phyloP scores from a whole-genome alignment of 2,113 vertebrate genomes.

The Cryptomyrus ogoouensis region DNA sequence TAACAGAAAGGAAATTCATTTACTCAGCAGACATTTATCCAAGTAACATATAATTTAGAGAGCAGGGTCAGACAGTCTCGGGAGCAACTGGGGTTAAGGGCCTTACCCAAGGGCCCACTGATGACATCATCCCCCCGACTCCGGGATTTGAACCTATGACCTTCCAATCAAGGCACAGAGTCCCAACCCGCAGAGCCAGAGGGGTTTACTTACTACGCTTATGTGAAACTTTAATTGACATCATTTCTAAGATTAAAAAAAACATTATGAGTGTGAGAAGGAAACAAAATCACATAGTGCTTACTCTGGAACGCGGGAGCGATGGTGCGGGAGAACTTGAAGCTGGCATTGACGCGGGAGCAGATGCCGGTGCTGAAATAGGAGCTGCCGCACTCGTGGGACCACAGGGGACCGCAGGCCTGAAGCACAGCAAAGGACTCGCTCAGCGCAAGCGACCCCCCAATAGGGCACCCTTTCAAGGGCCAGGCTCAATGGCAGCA shows the following conservation, averaged over 20 bases:
- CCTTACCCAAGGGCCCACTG: background rate
- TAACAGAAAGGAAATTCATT: background rate
- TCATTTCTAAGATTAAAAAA: background rate
- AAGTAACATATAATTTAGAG: background rate
- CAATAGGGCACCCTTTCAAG: background rate
- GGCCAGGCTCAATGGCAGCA: background rate
- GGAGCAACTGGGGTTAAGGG: background rate
- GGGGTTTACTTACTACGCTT: background rate
- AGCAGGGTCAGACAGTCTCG: background rate
- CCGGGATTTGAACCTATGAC: background rate
- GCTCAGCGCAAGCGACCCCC: background rate
- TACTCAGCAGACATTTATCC: background rate
- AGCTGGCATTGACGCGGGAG: constrained; percentile 75
- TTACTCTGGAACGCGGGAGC: constrained; percentile 87
- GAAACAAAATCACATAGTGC: background rate
- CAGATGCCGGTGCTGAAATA: constrained; percentile 95
- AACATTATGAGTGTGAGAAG: background rate
- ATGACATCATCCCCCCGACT: background rate
- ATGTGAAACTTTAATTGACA: background rate
- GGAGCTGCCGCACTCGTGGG: constrained; percentile 92
- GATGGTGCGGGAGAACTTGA: constrained; percentile 78
- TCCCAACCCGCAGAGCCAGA: background rate
- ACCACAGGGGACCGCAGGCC: constrained; percentile 94
- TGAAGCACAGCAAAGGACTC: constrained; percentile 41
- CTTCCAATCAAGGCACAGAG: background rate